Evolutionary conservation across 1,140 invertebrate species (phyloP).

Genomic region (roundworm (Caenorhabditis elegans)): DNA sequence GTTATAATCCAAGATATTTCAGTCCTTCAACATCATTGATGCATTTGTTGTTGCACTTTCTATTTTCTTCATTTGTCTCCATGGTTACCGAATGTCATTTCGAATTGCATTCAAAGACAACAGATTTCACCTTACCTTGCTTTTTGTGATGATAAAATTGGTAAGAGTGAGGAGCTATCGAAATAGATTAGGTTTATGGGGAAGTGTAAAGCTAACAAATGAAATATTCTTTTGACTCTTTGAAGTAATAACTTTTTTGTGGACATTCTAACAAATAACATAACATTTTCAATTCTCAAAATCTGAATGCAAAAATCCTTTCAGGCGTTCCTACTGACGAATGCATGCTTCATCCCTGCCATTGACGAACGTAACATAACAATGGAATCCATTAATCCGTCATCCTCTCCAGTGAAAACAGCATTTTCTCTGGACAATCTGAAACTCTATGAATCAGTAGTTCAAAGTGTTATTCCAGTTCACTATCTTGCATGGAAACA

Average conservation of each 20-base stretch:
- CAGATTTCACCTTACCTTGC: background rate
- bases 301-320: background rate
- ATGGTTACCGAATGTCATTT: background rate
- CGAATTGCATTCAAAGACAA: background rate
- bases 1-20: background rate
- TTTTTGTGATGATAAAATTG: background rate
- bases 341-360: background rate
- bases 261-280: background rate
- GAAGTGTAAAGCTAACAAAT: no score
- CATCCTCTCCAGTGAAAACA: background rate
- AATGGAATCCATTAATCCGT: background rate
- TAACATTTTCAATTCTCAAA: background rate
- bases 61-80: background rate
- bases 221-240: no score
- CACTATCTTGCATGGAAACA: conserved; percentile 2
- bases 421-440: background rate
- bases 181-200: no score
- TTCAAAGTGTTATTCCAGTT: background rate
- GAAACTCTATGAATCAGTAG: background rate
- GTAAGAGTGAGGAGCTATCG: no score
- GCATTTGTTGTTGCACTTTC: background rate
- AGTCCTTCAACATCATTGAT: background rate
- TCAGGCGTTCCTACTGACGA: background rate
- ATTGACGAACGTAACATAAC: background rate
- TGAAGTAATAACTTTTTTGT: no score